Base-by-base conservation (phyloP, 2,888 invertebrate species). In the Sturmia bella region DNA sequence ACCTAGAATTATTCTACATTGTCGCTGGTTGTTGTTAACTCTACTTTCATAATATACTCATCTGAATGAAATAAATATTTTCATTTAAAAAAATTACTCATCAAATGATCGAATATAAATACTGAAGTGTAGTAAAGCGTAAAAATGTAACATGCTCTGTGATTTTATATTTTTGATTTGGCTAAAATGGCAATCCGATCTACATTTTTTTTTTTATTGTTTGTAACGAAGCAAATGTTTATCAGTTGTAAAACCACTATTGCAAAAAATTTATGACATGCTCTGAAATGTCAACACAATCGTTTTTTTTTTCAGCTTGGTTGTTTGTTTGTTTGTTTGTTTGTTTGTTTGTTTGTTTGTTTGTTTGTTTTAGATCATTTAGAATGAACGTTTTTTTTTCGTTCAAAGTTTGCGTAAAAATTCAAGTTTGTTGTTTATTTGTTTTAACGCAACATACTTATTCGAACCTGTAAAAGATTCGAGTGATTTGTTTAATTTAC, bases 81-180 rank as follows among this genome's bases (percentile, higher is more conserved):
- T n/a, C n/a, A n/a, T n/a, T n/a, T n/a, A n/a, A n/a, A n/a, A n/a
- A n/a, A n/a, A n/a, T n/a, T n/a, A n/a, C n/a, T n/a, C n/a, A 43
- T n/a, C 41, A 41, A n/a, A 7, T 15, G 4, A 61, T 11, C 19
- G 5, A 24, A 7, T 32, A 32, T 24, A 19, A 59, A 11, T 37
- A 41, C 11, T 11, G 15, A 2, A 27, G n/a, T 32, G 11, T 52
- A 54, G 19, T 54, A 15, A 72, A 72, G 41, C 21, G 59, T 72
- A 17, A 39, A 57, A 45, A 48, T 75, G 21, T 45, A 45, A 43
- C 37, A 66, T 11, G 56, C 56, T 64, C 45, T 39, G 39, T 59
- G 59, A 59, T 32, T 57, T 43, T 24, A 3, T 52, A n/a, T 1
- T 37, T 19, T 37, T n/a, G 19, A 21, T 57, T 57, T 13, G 3